Evolutionary conservation across 2,888 invertebrate genomes (phyloP).

Genomic region (Eugnorisma glareosa): DNA sequence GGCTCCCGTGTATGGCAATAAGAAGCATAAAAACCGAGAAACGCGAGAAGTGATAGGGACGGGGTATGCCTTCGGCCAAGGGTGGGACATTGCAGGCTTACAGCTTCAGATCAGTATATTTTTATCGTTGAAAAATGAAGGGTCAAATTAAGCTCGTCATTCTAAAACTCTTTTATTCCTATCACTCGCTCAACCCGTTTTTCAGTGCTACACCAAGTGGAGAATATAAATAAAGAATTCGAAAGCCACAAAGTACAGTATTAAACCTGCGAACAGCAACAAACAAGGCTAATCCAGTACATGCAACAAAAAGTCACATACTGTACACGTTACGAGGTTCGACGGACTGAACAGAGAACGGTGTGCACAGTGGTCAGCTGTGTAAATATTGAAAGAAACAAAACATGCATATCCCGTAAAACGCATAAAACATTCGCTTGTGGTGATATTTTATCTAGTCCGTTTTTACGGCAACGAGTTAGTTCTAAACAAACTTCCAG

Average conservation of each 20-base stretch:
- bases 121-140: background rate
- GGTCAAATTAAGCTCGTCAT: background rate
- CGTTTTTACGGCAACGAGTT: constrained; percentile 78
- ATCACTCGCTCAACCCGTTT: background rate
- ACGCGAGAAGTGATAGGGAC: background rate
- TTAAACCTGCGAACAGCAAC: constrained; percentile 24
- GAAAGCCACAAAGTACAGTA: constrained; percentile 16
- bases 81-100: background rate
- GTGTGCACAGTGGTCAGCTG: constrained; percentile 41
- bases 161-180: background rate
- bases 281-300: constrained; percentile 23
- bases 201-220: background rate
- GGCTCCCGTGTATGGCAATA: background rate
- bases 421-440: constrained; percentile 67
- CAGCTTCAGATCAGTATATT: background rate
- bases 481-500: constrained; percentile 83
- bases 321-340: constrained; percentile 14
- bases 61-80: background rate
- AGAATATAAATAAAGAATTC: background rate
- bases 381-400: constrained; percentile 66
- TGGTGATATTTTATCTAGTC: constrained; percentile 77
- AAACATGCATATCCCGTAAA: constrained; percentile 48
- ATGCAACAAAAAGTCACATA: constrained; percentile 21
- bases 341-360: constrained; percentile 6
- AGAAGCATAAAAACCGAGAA: background rate